Evolutionary conservation across 2,888 invertebrate genomes (phyloP), one percentile per base, ranked within the genome.

Genomic region (Tiliacea citrago): DNA sequence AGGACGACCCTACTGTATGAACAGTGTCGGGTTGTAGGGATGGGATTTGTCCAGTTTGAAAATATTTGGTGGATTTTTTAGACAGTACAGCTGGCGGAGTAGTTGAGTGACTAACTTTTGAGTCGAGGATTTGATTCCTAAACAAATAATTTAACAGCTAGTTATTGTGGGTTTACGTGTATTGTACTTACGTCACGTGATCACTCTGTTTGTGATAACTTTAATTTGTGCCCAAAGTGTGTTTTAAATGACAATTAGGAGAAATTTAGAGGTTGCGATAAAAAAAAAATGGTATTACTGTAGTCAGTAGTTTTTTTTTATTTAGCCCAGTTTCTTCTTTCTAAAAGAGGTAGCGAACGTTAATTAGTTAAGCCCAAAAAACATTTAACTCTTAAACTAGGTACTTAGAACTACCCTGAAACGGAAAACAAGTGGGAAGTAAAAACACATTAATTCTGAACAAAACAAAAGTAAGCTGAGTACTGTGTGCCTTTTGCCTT

Each of bases 401-500:
- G 35, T 39, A 51, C 63, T 58, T 61, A 70, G 9, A 35, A 21
- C 21, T 57, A 35, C 42, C 21, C 35, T 8, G 1, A 47, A 74
- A 75, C 57, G 61, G 57, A 63, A 65, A 77, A n/a, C 60, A 18
- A 53, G 78, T 63, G 49, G 61, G 60, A 85, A 82, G 82, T 71
- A 57, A 72, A 70, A 73, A 78, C 47, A 71, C 79, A 86, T 79
- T 70, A 77, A 82, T 85, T 6, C 53, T 53, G 39, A 57, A 61
- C 63, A 66, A 71, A 70, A 85, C 70, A 77, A 85, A 71, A 73
- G 85, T 65, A 73, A 73, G 60, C 9, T 0, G 60, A 42, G 51
- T 68, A 61, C 49, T 53, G 66, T 75, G 66, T 57, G 81, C 84
- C 68, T 80, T 82, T 69, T 66, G 55, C 78, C 42, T 79, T 83